Conservation (phyloP, 2,797 vertebrate species). For the Petrocephalus schoutedeni region DNA sequence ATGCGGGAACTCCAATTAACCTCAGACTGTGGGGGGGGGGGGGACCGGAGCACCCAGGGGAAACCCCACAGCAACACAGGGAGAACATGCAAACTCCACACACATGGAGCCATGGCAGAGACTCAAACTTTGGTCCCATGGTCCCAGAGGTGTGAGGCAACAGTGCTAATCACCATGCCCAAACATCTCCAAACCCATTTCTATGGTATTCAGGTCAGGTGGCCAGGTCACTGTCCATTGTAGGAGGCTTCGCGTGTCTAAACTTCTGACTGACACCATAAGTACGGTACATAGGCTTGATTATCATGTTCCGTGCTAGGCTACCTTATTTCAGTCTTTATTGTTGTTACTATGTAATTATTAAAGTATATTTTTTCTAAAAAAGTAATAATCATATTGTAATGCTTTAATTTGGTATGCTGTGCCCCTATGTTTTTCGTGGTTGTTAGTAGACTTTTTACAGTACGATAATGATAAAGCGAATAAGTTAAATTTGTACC, state of each 20-base stretch:
- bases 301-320: neutral
- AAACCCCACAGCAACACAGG: neutral
- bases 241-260: neutral
- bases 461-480: neutral
- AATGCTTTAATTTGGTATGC: neutral
- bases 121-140: neutral
- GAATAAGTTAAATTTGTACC: neutral
- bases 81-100: neutral
- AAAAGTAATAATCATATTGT: neutral
- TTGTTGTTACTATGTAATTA: neutral
- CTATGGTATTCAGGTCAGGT: neutral
- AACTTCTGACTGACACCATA: neutral
- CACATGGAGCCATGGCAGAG: neutral
- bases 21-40: neutral
- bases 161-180: neutral
- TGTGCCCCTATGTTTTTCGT: neutral
- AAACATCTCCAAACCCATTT: neutral
- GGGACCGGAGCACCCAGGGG: neutral
- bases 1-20: neutral
- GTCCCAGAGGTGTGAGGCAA: neutral
- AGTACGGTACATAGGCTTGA: neutral
- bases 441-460: neutral
- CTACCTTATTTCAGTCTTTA: neutral
- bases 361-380: neutral
- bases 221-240: neutral